Evolutionary conservation across 2,797 vertebrate genomes (phyloP), one percentile per base, ranked within the genome.

Genomic region (Onychomys arenicola): DNA sequence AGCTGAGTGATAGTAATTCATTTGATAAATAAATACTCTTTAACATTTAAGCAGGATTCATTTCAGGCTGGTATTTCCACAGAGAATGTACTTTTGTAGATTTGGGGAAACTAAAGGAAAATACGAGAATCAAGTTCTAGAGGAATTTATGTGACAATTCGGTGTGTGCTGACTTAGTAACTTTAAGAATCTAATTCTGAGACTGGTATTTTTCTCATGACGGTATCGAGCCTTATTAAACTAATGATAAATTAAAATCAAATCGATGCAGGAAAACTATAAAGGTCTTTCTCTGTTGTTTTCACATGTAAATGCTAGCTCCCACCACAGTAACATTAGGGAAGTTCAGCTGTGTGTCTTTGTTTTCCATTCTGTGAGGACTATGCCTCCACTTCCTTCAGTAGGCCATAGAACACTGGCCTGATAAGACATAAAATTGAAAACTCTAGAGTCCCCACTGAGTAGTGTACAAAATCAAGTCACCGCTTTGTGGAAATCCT

Each of bases 1-100:
- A 94, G 37, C 37, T 27, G 52, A 93, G 29, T 61, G 63, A 86
- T 73, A 96, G 76, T 59, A 91, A 94, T n/a, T 97, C 55, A 96
- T 85, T 95, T 93, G 67, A 90, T 43, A 86, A 81, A 95, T 95
- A 57, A 96, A 69, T 92, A 67, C n/a, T 61, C 61, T 76, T 69
- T 63, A 78, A 65, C 21, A 43, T 94, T 91, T 89, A 94, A 89
- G 65, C n/a, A 76, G 0, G 13, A 84, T 80, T 94, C 14, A 75
- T 84, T 90, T 91, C 49, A 92, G 82, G 19, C 17, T 85, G 29
- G 37, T 95, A 91, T 71, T 69, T 87, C 52, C 46, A 94, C 27
- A 94, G 76, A 93, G 27, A 89, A 59, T 1, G 13, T 52, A 92
- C 55, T 57, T 77, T 23, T 57, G 57, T 21, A 23, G 17, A 65